phyloP scores from a whole-genome alignment of 2,113 vertebrate genomes.

The Antennarius striatus region DNA sequence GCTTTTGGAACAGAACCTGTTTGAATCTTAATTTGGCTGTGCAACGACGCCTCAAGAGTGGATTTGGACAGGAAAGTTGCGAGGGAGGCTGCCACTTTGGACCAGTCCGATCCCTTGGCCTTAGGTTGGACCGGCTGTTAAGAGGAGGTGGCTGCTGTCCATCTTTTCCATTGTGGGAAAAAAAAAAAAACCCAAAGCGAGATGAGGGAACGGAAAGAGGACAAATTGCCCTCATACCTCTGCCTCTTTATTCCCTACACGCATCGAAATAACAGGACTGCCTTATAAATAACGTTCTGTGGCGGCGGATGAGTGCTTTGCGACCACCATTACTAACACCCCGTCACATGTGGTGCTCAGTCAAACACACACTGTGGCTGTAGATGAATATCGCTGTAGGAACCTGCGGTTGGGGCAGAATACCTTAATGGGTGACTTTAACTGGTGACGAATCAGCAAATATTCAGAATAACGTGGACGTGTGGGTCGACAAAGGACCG shows the following conservation, averaged over 20 bases:
- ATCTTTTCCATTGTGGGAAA: slow-evolving; percentile 15
- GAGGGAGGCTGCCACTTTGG: slow-evolving; percentile 32
- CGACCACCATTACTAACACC: slow-evolving; percentile 45
- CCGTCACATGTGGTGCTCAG: slow-evolving; percentile 54
- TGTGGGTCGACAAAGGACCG: neutral
- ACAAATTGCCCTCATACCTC: slow-evolving; percentile 35
- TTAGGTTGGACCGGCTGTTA: slow-evolving; percentile 14
- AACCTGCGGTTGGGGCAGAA: slow-evolving; percentile 63
- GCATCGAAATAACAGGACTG: slow-evolving; percentile 38
- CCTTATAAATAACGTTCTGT: slow-evolving; percentile 39
- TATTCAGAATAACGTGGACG: neutral
- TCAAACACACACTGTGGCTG: slow-evolving; percentile 50
- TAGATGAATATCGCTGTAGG: slow-evolving; percentile 47
- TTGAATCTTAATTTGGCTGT: slow-evolving; percentile 31
- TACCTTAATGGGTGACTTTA: slow-evolving; percentile 40
- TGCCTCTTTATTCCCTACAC: neutral
- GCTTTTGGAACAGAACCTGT: slow-evolving; percentile 5
- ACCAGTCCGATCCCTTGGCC: slow-evolving; percentile 6
- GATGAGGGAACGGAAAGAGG: slow-evolving; percentile 34
- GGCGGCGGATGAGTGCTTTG: slow-evolving; percentile 39
- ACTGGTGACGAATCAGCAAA: slow-evolving; percentile 55
- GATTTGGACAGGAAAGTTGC: slow-evolving; percentile 22
- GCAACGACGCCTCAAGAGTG: neutral
- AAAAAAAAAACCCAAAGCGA: neutral
- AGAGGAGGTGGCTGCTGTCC: slow-evolving; percentile 20